Percentiles rank a stretch among this genome's conserved stretches.
Conservation (phyloP, 2,113 vertebrate species). For the Phocoena phocoena region DNA sequence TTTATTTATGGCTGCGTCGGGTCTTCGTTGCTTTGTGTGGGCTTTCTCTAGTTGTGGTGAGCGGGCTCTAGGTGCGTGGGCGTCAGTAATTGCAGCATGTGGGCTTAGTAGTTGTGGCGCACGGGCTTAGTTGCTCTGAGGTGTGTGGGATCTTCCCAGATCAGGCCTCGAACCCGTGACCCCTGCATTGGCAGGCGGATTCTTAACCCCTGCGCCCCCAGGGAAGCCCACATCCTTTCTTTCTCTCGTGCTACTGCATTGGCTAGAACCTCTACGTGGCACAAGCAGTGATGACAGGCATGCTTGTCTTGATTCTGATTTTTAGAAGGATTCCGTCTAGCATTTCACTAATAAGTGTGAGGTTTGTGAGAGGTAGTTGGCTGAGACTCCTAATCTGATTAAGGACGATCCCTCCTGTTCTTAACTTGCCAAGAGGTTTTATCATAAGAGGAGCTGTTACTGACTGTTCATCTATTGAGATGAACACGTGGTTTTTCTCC, state of each 20-base stretch:
- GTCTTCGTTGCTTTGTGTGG: too few species aligned
- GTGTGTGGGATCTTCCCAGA: too few species aligned
- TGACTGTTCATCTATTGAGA: neutral
- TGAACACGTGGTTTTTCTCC: neutral
- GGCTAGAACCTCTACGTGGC: neutral
- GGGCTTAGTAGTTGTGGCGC: too few species aligned
- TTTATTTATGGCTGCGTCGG: too few species aligned
- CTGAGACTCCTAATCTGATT: neutral
- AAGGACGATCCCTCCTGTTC: neutral
- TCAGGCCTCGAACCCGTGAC: too few species aligned
- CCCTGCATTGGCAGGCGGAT: too few species aligned
- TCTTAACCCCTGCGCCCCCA: too few species aligned
- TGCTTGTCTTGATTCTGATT: neutral
- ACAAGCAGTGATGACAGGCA: neutral
- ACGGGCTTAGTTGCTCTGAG: fast-evolving
- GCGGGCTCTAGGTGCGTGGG: too few species aligned
- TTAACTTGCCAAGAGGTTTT: neutral
- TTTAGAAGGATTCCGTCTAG: neutral
- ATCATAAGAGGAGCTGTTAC: neutral
- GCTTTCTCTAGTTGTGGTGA: too few species aligned
- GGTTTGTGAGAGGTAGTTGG: neutral
- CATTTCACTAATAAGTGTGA: neutral
- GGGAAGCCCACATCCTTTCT: too few species aligned
- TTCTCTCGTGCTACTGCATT: neutral
- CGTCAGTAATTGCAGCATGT: too few species aligned